A percentile compares a stretch with the other conserved stretches of the same genome.
phyloP scores from a whole-genome alignment of 2,113 vertebrate species.

The Chiloscyllium plagiosum region DNA sequence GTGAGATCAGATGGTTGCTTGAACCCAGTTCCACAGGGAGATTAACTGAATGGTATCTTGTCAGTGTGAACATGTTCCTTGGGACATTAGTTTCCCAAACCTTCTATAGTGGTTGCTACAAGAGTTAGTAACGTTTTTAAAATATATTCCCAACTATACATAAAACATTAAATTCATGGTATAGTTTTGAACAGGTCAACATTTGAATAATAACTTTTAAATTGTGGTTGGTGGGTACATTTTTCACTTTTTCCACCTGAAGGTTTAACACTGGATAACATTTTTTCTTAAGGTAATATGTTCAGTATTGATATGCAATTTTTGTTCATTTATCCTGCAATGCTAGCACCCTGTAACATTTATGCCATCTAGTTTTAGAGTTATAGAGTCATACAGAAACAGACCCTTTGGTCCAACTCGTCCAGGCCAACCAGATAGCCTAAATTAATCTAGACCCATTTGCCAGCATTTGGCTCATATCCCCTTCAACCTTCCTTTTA shows the following conservation, averaged over 20 bases:
- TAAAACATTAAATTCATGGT: neutral
- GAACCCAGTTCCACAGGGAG: too few species aligned
- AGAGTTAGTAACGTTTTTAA: neutral
- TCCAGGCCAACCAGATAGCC: too few species aligned
- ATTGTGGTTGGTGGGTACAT: neutral
- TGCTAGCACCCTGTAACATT: neutral
- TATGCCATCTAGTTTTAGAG: neutral
- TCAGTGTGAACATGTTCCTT: too few species aligned
- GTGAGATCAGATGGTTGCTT: too few species aligned
- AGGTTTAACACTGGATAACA: neutral
- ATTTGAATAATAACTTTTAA: neutral
- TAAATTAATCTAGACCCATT: too few species aligned
- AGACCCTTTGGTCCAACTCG: too few species aligned
- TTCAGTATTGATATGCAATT: neutral
- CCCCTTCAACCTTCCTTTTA: too few species aligned
- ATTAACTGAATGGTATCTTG: too few species aligned
- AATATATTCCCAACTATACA: neutral
- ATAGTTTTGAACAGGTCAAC: neutral
- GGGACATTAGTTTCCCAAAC: too few species aligned
- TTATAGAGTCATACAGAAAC: too few species aligned
- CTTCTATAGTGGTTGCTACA: too few species aligned
- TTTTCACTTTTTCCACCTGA: neutral
- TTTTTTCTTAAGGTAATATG: neutral
- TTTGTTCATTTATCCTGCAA: neutral
- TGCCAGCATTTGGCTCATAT: too few species aligned